phyloP scores from a whole-genome alignment of 2,797 vertebrate species.

The Lateolabrax maculatus region DNA sequence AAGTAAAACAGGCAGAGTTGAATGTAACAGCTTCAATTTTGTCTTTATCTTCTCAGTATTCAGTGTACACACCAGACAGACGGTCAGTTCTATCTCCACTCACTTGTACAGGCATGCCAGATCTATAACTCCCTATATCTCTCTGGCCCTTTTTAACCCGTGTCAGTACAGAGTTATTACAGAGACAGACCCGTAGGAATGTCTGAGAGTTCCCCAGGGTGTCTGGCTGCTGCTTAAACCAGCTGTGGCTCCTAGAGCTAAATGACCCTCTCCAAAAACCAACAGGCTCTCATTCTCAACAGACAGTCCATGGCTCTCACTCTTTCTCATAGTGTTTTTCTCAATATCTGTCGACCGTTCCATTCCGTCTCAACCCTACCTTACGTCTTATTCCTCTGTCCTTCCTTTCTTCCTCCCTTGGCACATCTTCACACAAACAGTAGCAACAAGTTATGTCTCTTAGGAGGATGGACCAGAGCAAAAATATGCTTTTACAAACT shows the following conservation, averaged over 20 bases:
- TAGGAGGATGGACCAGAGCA: neutral
- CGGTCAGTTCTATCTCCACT: constrained; percentile 27
- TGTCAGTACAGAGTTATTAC: constrained; percentile 64
- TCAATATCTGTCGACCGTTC: constrained; percentile 27
- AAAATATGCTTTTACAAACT: neutral
- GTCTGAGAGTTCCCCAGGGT: constrained; percentile 62
- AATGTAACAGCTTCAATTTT: constrained; percentile 40
- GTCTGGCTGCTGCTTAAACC: constrained; percentile 62
- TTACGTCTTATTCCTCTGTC: neutral
- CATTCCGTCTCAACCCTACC: constrained; percentile 1
- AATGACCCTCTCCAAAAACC: constrained; percentile 49
- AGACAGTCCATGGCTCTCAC: constrained; percentile 24
- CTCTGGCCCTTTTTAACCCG: constrained; percentile 65
- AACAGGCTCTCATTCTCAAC: too few relatives aligned
- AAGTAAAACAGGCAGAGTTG: constrained; percentile 29
- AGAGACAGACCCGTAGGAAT: constrained; percentile 59
- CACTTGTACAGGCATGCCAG: constrained; percentile 53
- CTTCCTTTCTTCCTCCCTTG: neutral
- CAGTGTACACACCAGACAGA: constrained; percentile 29
- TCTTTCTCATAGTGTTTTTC: constrained; percentile 38
- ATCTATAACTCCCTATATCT: constrained; percentile 54
- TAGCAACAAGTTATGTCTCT: constrained; percentile 6
- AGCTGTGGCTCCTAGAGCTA: constrained; percentile 59
- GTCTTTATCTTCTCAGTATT: constrained; percentile 43
- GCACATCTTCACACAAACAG: neutral